Evolutionary conservation across 2,113 vertebrate species (phyloP).

Genomic region (Scortum barcoo): DNA sequence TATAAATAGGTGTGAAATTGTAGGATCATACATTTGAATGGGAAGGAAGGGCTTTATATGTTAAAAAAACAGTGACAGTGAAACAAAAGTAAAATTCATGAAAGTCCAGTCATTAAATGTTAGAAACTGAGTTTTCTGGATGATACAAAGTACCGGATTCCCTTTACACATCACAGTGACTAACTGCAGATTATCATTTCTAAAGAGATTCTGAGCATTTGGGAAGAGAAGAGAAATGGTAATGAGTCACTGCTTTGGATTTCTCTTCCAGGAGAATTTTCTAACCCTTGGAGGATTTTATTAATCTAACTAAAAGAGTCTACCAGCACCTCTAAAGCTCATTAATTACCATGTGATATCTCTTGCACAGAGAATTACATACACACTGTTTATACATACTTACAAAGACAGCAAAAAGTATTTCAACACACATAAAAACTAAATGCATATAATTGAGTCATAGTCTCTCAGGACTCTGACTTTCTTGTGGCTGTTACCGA

Average conservation of each 20-base stretch:
- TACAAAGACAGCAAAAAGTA: neutral
- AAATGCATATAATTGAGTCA: conserved; percentile 37
- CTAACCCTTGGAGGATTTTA: no score
- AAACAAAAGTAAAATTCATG: neutral
- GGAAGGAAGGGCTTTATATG: neutral
- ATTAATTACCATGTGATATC: neutral
- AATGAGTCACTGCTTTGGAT: neutral
- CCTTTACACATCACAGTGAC: neutral
- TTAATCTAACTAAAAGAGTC: neutral
- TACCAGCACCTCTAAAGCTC: neutral
- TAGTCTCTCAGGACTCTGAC: conserved; percentile 21
- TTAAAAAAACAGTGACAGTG: no score
- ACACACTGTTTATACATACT: neutral
- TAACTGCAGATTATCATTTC: neutral
- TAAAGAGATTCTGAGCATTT: neutral
- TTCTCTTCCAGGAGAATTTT: neutral
- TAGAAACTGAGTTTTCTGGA: neutral
- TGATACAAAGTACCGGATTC: neutral
- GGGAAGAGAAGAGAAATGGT: neutral
- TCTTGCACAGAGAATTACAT: neutral
- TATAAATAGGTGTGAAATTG: neutral
- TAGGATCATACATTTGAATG: neutral
- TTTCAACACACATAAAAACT: neutral
- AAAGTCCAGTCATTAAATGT: neutral
- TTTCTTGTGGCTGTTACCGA: conserved; percentile 28